Evolutionary conservation across 2,888 invertebrate species (phyloP).

Genomic region (Acanthacorydalis orientalis): DNA sequence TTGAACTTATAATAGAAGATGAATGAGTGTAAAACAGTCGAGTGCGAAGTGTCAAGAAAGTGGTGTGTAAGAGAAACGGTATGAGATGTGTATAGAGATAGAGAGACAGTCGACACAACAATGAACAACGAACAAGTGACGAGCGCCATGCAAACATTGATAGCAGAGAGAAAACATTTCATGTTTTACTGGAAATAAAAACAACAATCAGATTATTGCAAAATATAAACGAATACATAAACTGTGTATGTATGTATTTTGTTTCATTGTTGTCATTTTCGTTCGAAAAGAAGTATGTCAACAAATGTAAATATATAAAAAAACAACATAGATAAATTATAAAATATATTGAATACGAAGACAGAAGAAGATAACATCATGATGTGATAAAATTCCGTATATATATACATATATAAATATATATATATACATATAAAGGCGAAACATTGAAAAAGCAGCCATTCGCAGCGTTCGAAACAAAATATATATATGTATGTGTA

Average conservation of each 20-base stretch:
- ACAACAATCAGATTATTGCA: background rate
- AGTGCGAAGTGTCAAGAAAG: slow-evolving; percentile 8
- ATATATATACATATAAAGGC: background rate
- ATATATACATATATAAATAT: background rate
- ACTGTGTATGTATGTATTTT: background rate
- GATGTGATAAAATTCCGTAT: background rate
- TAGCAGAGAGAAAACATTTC: slow-evolving; percentile 6
- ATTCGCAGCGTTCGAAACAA: background rate
- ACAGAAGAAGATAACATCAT: slow-evolving; percentile 6
- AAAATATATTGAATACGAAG: slow-evolving; percentile 1
- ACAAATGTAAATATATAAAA: too few species aligned
- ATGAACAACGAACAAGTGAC: slow-evolving; percentile 25
- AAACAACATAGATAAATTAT: too few species aligned
- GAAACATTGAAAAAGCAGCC: background rate
- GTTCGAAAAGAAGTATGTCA: background rate
- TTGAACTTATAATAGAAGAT: background rate
- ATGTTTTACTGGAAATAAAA: slow-evolving; percentile 8
- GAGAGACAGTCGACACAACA: slow-evolving; percentile 22
- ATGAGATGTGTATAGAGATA: slow-evolving; percentile 11
- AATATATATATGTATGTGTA: background rate
- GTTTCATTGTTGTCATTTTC: background rate
- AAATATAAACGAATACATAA: background rate
- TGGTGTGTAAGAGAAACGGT: slow-evolving; percentile 11
- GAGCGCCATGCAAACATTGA: slow-evolving; percentile 21
- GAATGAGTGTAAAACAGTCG: slow-evolving; percentile 2